Evolutionary conservation across 2,113 vertebrate genomes (phyloP), one percentile per base, ranked within the genome.

Genomic region (Myodes glareolus): DNA sequence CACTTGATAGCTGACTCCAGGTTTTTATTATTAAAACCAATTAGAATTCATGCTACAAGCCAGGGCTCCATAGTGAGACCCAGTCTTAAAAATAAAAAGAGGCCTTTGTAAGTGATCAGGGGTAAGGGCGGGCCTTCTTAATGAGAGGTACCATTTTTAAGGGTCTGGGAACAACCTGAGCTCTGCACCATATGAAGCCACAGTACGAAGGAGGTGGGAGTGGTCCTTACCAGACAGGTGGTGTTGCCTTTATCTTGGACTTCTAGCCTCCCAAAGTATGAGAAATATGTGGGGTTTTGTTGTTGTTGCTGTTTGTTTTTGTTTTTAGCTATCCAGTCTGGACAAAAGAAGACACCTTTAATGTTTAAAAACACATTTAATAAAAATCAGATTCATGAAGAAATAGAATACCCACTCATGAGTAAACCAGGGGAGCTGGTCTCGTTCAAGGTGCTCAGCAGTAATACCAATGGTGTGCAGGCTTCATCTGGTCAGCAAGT

Each of bases 331-430:
- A 65, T 10, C 16, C 52, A 75, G 21, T 75, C 27, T 39, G 55
- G 81, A 55, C n/a, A 86, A 36, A 91, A 12, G 16, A 90, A 70
- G 17, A 55, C 63, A 70, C 23, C 31, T 78, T 52, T 68, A 61
- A 52, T 11, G 86, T 73, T 95, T 91, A 52, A 84, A 94, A 94
- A 94, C 42, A 47, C 5, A 14, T 94, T 94, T 97, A 97, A 89
- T 97, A 63, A 52, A 92, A 92, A 78, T 55, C 42, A 45, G 85
- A 33, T 86, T 90, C 29, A 4, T 12, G 42, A 88, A 77, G 63
- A 23, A 82, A 47, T 82, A 31, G 80, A 52, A 86, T 27, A 19
- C 21, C 73, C 11, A 7, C 29, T 29, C 52, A 0, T 0, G 5
- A 1, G n/a, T 89, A 27, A 86, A 73, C 19, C 45, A 42, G 50